Evolutionary conservation across 2,888 invertebrate genomes (phyloP), one percentile per base, ranked within the genome.

Genomic region (Lathronympha strigana): DNA sequence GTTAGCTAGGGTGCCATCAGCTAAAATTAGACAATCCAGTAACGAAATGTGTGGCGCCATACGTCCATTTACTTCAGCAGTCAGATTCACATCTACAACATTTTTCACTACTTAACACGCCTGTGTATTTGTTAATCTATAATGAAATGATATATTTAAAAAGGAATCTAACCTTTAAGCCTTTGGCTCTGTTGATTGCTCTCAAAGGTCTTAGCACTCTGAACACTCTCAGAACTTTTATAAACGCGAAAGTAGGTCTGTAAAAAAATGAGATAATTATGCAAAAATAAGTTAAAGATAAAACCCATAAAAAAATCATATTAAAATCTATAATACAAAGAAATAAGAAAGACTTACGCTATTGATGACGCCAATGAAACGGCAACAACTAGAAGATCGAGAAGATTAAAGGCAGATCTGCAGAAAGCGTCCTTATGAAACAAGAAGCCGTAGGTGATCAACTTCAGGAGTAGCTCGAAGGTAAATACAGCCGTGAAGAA

Each of bases 171-270:
- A 99, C 99, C 97, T 99, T 99, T 62, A 99, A 93, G 86, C 99
- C 99, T 93, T 99, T 99, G 68, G 99, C 99, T 89, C 99, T 95
- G 93, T 99, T 99, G 89, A 99, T 99, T 72, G 99, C 99, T 86
- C 99, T 95, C 61, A 99, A 93, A 55, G 99, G 99, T 85, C 99
- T 95, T 77, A 99, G 93, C 60, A 99, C 99, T 81, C 99, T 95
- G 74, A 97, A 94, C 53, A 99, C 99, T 90, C 99, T 95, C 80
- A 99, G 95, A 90, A 99, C 99, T 94, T 99, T 99, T 80, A 99
- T 98, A 76, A 98, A 97, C 83, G 99, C 96, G 71, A 96, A 96
- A 82, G 86, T 94, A 74, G 95, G 94, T 83, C 95, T 95, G 87
- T 31, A 84, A 71, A 66, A 33, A 50, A 63, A n/a, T n/a, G n/a